Base-by-base conservation (phyloP, 2,113 vertebrate species). In the Gnathonemus longibarbis region DNA sequence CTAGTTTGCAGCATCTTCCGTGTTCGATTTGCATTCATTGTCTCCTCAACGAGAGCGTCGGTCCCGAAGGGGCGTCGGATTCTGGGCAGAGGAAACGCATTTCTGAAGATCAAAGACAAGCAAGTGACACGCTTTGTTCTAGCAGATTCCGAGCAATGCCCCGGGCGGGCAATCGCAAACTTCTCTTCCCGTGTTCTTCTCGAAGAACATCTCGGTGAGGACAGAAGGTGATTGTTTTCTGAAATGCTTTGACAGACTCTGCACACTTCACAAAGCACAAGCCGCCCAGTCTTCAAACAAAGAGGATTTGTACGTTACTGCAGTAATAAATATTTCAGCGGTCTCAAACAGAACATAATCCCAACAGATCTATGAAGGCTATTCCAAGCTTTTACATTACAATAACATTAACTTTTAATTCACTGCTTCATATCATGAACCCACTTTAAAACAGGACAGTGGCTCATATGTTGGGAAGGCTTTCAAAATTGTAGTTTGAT, bases 271-370 rank as follows among this genome's bases (percentile, higher is more conserved):
- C 70, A 80, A 46, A 90, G 85, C 7, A 74, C 45, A 45, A 88
- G 56, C 46, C 13, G 74, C 35, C 80, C 77, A 80, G 45, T 56
- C 45, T 46, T 83, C 48, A 89, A 84, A 21, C 48, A 56, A 84
- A 89, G 70, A 83, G 52, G 48, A 56, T 35, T 83, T 48, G 35
- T 56, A 45, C 35, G 21, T 83, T 89, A 83, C 70, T 89, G 70
- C 3, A 39, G 66, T 39, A 53, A 27, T 80, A 80, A 92, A 93
- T 92, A 92, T 92, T 93, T 93, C 85, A 87, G n/a, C 13, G n/a
- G 7, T 13, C n/a, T 89, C 66, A 74, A 31, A 89, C 27, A 52
- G 88, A 89, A 89, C 48, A 80, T 77, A 50, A 31, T 21, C 66
- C 42, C 19, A 19, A 10, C 45, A 86, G 84, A n/a, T 27, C 84